Base-by-base conservation (phyloP, 1,140 invertebrate genomes). In the Achroia grisella region DNA sequence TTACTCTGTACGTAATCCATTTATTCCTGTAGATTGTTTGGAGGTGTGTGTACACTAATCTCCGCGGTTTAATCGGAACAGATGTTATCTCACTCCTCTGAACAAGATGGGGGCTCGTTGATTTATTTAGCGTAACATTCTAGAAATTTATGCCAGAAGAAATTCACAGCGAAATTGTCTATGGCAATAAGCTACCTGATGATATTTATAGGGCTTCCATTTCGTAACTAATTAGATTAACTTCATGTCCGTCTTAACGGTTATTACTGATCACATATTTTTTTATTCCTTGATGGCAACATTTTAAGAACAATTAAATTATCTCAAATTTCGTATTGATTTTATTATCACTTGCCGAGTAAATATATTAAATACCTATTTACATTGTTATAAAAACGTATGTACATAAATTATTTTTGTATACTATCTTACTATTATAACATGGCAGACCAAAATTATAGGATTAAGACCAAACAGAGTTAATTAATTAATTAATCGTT, bases 31-130 rank as follows among this genome's bases (percentile, higher is more conserved):
- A 43, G 54, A 50, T 48, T 46, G 48, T 54, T 54, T 32, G 33
- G 46, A 57, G 57, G 51, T 57, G 52, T 58, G 55, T 57, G 53
- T 61, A 54, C 51, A 56, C 47, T 72, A 70, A 72, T 72, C 69
- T 62, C 57, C 46, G 55, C 45, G 53, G 52, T 62, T 55, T 59
- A 68, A 58, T 71, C 63, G 52, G 53, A 56, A 53, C 63, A 72
- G 62, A 72, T 71, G 71, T 63, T 65, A 67, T 64, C 56, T 48
- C 50, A 52, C 50, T 48, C 51, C 52, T 56, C 45, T 46, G 44
- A 48, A 53, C 30, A 39, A 47, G 54, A 54, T 48, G 56, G 52
- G 40, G 45, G 39, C 47, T 44, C 36, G 52, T 44, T 44, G 57
- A 64, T 62, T 68, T 62, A 64, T 68, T 60, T 64, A 52, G 42